Conservation (phyloP, 1,140 invertebrate genomes). For the Drosophila melanica region DNA sequence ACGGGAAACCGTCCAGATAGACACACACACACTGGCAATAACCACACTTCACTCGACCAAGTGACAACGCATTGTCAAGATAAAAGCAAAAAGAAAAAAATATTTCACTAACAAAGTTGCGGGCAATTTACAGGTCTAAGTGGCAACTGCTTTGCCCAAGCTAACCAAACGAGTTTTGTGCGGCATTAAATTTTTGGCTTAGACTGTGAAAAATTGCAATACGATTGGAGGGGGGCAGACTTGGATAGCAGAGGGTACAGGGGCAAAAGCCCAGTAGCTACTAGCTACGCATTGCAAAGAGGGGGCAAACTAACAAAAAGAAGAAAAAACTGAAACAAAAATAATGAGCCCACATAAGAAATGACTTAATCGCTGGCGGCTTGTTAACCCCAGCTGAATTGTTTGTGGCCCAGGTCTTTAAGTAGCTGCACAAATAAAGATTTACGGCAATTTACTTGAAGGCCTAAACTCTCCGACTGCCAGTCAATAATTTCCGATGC, state of each 20-base stretch:
- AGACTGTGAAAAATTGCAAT: slow-evolving; percentile 62
- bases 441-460: slow-evolving; percentile 78
- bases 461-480: slow-evolving; percentile 62
- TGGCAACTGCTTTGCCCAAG: slow-evolving; percentile 36
- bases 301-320: slow-evolving; percentile 6
- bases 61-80: slow-evolving; percentile 64
- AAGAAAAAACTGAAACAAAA: slow-evolving; percentile 37
- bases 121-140: slow-evolving; percentile 32
- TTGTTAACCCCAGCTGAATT: slow-evolving; percentile 67
- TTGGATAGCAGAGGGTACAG: slow-evolving; percentile 1
- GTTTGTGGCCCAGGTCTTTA: slow-evolving; percentile 49
- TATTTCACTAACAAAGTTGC: slow-evolving; percentile 66
- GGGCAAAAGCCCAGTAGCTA: slow-evolving; percentile 52
- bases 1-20: slow-evolving; percentile 27
- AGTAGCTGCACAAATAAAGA: slow-evolving; percentile 81
- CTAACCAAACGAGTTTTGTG: slow-evolving; percentile 51
- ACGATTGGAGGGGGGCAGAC: not conserved
- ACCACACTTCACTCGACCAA: slow-evolving; percentile 8
- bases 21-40: not conserved
- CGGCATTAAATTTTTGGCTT: slow-evolving; percentile 71
- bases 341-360: slow-evolving; percentile 78
- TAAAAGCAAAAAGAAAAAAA: slow-evolving; percentile 54
- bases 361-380: slow-evolving; percentile 81
- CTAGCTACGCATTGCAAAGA: slow-evolving; percentile 42
- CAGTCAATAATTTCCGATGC: slow-evolving; percentile 74